Evolutionary conservation across 1,140 invertebrate species (phyloP), one percentile per base, ranked within the genome.

Genomic region (Psilanteris sp.): DNA sequence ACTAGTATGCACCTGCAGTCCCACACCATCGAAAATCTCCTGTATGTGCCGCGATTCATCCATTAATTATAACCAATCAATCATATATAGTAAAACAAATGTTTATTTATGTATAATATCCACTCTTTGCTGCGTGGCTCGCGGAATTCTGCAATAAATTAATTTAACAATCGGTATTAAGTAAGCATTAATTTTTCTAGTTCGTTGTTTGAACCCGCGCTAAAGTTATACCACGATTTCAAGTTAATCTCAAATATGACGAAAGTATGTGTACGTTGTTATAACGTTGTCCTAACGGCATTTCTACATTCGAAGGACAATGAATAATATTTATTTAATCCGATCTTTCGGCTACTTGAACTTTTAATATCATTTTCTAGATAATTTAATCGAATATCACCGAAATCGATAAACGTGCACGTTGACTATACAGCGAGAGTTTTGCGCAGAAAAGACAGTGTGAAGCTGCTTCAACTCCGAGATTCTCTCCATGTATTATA

Each of bases 331-430:
- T 71, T 70, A 67, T 71, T 77, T 62, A 57, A 71, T 71, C 59
- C 43, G 59, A 68, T 66, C 61, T 71, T 66, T 71, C 59, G 44
- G 52, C 29, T 43, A 54, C 54, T 71, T 62, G 44, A 26, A 20
- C 66, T 71, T 68, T 77, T 72, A 72, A 77, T 68, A 64, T 50
- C 54, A 72, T 67, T 77, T 77, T 68, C 67, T 72, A 16, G 55
- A 62, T 71, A 66, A 71, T 77, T 71, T 67, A 62, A 73, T 68
- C 39, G 62, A 73, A 68, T 59, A 57, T 52, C 75, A 10, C 20
- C 20, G 36, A 62, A 72, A 70, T 77, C 68, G 62, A 72, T 77
- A 72, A 73, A 70, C 41, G 52, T 57, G 54, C 54, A 48, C 31
- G 46, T 31, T 44, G 66, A 31, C 46, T 70, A 62, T 46, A 62